phyloP scores from a whole-genome alignment of 2,888 invertebrate species.

The Drosophila infuscata region DNA sequence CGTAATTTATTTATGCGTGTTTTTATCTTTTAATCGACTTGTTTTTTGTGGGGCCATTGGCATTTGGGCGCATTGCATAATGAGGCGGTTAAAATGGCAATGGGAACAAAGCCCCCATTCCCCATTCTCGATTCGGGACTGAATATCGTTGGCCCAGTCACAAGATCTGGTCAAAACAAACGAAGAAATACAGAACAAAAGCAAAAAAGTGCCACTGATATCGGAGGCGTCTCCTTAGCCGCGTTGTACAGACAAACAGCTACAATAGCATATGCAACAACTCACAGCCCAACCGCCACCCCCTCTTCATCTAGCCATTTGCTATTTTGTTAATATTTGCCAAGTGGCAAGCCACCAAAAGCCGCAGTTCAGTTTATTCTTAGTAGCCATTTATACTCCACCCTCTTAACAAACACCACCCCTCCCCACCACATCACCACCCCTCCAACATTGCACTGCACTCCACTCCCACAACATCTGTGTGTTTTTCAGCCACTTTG shows the following conservation, averaged over 20 bases:
- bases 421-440: fast-evolving
- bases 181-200: neutral
- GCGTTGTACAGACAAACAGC: neutral
- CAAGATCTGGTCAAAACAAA: constrained; percentile 35
- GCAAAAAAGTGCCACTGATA: constrained; percentile 29
- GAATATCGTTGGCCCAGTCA: constrained; percentile 42
- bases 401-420: neutral
- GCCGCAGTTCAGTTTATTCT: constrained; percentile 4
- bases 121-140: neutral
- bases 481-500: constrained; percentile 32
- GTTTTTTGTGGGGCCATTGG: constrained; percentile 35
- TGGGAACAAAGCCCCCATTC: neutral
- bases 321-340: constrained; percentile 53
- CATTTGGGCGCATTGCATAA: constrained; percentile 51
- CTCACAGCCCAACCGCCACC: fast-evolving
- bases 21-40: constrained; percentile 35
- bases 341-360: constrained; percentile 50
- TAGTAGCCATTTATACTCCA: neutral
- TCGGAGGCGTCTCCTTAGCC: constrained; percentile 22
- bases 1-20: constrained; percentile 51
- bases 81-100: constrained; percentile 3
- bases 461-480: neutral
- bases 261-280: neutral
- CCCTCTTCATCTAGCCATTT: neutral
- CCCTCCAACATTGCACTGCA: neutral